Evolutionary conservation across 1,140 invertebrate species (phyloP), one percentile per base, ranked within the genome.

Genomic region (Gonioctena quinquepunctata): DNA sequence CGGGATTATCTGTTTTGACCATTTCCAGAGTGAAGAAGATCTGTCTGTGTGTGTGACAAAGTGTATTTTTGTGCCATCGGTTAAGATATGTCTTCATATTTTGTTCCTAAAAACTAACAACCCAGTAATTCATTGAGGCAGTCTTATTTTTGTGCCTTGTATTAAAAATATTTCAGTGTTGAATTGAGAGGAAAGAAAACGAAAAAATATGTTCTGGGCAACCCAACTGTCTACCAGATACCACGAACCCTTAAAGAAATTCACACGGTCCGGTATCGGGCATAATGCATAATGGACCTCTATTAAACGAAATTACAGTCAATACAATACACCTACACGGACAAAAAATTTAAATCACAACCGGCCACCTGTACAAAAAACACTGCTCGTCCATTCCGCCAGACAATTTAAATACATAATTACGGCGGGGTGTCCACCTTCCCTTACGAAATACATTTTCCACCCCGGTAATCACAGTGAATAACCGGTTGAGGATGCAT

Each of bases 321-420:
- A 63, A 49, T 63, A 49, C 61, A 50, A 50, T 28, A 26, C 61
- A 49, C 61, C 61, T 63, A 63, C 61, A 48, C 23, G n/a, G 56
- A 59, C 59, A 63, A 63, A 63, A 63, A 63, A 63, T 63, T 63
- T 49, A 63, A 63, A 63, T 63, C 61, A 63, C 61, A 63, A 63
- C 61, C 22, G 61, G 11, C 61, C 61, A 63, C n/a, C 28, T 48
- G 61, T n/a, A 63, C 33, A 63, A 49, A 63, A 63, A 63, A 18
- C 42, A 42, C 16, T 49, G 8, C 13, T 21, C 23, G 61, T 63
- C 61, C 61, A 63, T 63, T 63, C 42, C 61, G 42, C 42, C 42
- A 63, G 42, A 63, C 28, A 48, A 63, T 48, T 63, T 63, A 63
- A 63, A 63, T 63, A 49, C 28, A 11, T 62, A 62, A 48, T 42